Conservation (phyloP, 2,797 vertebrate genomes). For the Halcyon leucocephala region DNA sequence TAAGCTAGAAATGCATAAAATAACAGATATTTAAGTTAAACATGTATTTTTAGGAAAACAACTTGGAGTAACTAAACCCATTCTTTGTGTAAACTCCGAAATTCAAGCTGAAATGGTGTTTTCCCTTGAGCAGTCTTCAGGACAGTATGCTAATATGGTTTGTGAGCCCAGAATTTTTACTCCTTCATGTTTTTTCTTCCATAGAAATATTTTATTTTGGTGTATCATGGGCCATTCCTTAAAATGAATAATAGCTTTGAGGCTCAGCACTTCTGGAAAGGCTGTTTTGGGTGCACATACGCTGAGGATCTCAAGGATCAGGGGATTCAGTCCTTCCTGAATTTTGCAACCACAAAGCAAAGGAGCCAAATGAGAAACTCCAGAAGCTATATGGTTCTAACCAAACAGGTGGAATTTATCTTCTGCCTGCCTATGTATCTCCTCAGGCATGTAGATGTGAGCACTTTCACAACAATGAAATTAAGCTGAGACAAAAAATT, state of each 20-base stretch:
- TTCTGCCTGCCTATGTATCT: neutral
- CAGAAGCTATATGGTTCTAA: neutral
- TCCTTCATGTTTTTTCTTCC: neutral
- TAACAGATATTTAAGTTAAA: neutral
- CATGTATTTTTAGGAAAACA: fast-evolving
- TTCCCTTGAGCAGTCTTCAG: neutral
- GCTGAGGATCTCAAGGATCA: neutral
- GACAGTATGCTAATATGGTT: neutral
- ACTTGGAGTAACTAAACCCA: neutral
- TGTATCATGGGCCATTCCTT: neutral
- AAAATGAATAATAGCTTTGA: neutral
- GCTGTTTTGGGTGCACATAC: neutral
- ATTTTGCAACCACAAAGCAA: neutral
- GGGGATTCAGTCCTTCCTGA: neutral
- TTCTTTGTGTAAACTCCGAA: neutral
- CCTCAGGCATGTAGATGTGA: neutral
- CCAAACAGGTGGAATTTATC: neutral
- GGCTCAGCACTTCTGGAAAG: neutral
- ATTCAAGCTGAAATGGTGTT: neutral
- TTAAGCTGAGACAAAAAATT: neutral
- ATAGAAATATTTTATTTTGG: neutral
- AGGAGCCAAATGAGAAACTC: neutral
- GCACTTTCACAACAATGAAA: neutral
- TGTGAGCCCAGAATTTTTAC: neutral
- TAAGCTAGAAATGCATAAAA: neutral